Evolutionary conservation across 1,140 invertebrate genomes (phyloP), one percentile per base, ranked within the genome.

Genomic region (Helicoverpa zea): DNA sequence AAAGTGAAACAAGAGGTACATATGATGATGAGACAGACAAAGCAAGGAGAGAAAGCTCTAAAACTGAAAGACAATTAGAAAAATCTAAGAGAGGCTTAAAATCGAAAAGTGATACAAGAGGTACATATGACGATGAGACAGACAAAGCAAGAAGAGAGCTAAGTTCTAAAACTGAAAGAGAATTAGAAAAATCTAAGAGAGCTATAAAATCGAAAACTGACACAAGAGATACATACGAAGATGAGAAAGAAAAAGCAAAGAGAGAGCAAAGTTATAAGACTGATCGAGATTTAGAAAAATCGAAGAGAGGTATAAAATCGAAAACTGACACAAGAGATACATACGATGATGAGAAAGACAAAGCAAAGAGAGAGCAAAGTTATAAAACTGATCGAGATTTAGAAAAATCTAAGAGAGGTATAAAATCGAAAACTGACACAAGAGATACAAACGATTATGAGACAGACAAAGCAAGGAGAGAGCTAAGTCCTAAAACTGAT

Each of bases 11-110:
- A 14, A 14, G 2, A 18, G 54, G 4, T 58, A 58, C 5, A 18
- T 4, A 2, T 18, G 54, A 58, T 58, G 54, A 58, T 16, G 18
- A 16, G 5, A 58, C n/a, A 16, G 16, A 58, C 4, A 58, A 58
- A 58, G 18, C 10, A 58, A 58, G 18, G n/a, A 58, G 23, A 23
- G 23, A 23, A 23, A 23, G 23, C 23, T 23, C 2, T 12, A 63
- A 23, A 81, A 84, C 14, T 58, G 30, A 61, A 63, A 74, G 52
- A 29, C n/a, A 52, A 72, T 16, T 54, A 72, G 18, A 81, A 74
- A 64, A 77, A 70, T 13, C 43, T 7, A 30, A 29, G 3, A 30
- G 7, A 66, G 54, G n/a, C 54, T 18, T 7, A 4, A 5, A 14
- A 1, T 18, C n/a, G 0, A 58, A 58, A 11, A n/a, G n/a, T 9